A percentile compares a stretch with the other conserved stretches of the same genome.
phyloP scores from a whole-genome alignment of 1,140 invertebrate genomes.

The Matsumurasca onukii region DNA sequence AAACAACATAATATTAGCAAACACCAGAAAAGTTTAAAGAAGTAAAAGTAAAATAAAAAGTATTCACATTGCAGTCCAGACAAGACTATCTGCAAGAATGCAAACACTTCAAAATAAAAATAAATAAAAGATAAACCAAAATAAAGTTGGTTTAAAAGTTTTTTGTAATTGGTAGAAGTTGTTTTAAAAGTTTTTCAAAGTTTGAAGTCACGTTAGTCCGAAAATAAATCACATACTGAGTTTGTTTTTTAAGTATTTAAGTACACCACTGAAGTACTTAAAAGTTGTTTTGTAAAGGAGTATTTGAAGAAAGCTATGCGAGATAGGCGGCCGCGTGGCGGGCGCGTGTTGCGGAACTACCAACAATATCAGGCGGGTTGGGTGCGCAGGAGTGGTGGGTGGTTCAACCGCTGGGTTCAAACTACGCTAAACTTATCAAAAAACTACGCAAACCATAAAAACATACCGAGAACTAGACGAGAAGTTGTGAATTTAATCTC shows the following conservation, averaged over 20 bases:
- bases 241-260: too few species aligned
- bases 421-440: background rate
- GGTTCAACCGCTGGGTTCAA: background rate
- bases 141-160: too few species aligned
- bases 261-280: too few species aligned
- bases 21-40: background rate
- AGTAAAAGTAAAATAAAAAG: background rate
- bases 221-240: too few species aligned
- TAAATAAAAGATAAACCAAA: background rate
- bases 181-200: too few species aligned
- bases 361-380: too few species aligned
- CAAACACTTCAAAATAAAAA: conserved; percentile 10
- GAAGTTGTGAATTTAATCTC: conserved; percentile 24
- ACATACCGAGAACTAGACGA: conserved; percentile 17
- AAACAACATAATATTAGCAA: background rate
- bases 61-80: conserved; percentile 26
- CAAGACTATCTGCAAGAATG: conserved; percentile 26
- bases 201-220: background rate
- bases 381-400: background rate
- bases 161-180: too few species aligned
- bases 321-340: too few species aligned
- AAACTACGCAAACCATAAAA: background rate
- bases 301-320: too few species aligned
- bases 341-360: too few species aligned
- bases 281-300: too few species aligned